These are phyloP conservation scores for Pseudochaenichthys georgianus DNA, from an alignment of 2,797 vertebrate species.

Conservation along the genomic window DNA sequence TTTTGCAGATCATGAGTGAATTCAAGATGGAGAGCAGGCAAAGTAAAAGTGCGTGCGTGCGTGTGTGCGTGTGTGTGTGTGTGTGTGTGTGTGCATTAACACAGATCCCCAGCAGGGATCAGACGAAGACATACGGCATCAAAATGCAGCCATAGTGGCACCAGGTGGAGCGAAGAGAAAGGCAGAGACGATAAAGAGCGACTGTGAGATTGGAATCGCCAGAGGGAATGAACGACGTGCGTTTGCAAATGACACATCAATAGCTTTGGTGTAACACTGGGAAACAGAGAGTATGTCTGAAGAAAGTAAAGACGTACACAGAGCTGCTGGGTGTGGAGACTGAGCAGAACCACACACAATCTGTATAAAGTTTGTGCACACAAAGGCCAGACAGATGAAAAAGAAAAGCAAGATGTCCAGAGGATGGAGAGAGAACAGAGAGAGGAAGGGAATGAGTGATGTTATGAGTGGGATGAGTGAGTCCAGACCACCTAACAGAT, in stretches of 20 bases:
- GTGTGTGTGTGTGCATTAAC: constrained; percentile 37
- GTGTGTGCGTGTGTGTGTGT: constrained; percentile 24
- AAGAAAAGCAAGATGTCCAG: constrained; percentile 56
- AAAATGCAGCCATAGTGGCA: constrained; percentile 42
- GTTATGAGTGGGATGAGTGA: constrained; percentile 58
- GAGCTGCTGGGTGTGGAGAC: constrained; percentile 49
- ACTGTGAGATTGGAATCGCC: constrained; percentile 34
- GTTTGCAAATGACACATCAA: constrained; percentile 50
- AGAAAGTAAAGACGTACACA: constrained; percentile 34
- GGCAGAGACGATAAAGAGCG: constrained; percentile 6
- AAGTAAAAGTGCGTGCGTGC: not conserved
- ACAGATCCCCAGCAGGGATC: constrained; percentile 42
- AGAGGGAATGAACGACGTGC: not conserved
- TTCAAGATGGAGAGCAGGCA: constrained; percentile 13
- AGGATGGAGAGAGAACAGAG: constrained; percentile 43
- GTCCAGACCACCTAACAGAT: constrained; percentile 71
- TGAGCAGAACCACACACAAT: constrained; percentile 51
- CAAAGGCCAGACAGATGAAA: constrained; percentile 52
- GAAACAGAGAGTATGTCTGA: constrained; percentile 25
- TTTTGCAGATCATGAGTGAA: constrained; percentile 48
- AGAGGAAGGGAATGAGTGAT: constrained; percentile 40
- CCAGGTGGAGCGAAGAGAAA: constrained; percentile 30
- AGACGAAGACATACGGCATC: constrained; percentile 29
- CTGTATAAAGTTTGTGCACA: constrained; percentile 37
- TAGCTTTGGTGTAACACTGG: constrained; percentile 32